phyloP scores from a whole-genome alignment of 92 coral and sea anemone species.

The Actinernus sp. region DNA sequence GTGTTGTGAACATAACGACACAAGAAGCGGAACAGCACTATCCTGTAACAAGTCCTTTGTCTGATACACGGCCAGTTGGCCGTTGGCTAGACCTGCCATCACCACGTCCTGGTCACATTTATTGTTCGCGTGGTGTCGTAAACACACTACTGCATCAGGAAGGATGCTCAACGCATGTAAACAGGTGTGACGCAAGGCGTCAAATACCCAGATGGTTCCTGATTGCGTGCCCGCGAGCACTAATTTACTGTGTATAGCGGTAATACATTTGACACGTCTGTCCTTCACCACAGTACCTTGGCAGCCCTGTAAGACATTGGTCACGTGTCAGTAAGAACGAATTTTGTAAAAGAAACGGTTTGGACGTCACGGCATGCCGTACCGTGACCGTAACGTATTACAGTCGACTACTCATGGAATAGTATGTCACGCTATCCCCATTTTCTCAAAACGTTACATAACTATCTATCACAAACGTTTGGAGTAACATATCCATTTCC shows the following conservation, averaged over 20 bases:
- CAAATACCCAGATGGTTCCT: conserved; percentile 90
- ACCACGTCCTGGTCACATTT: conserved; percentile 50
- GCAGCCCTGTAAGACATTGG: conserved; percentile 86
- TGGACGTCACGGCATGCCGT: too few species aligned
- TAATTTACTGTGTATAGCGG: conserved; percentile 77
- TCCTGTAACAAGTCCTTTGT: conserved; percentile 35
- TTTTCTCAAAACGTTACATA: too few species aligned
- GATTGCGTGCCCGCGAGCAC: conserved; percentile 95
- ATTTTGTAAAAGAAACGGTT: too few species aligned
- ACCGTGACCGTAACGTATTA: too few species aligned
- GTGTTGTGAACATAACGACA: conserved; percentile 21
- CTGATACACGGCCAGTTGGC: conserved; percentile 80
- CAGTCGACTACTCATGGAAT: too few species aligned
- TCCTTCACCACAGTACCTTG: conserved; percentile 85
- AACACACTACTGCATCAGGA: conserved; percentile 77
- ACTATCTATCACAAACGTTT: too few species aligned
- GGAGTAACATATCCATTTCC: too few species aligned
- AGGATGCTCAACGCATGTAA: conserved; percentile 60
- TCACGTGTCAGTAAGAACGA: too few species aligned
- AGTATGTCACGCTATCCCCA: too few species aligned
- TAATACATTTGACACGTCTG: conserved; percentile 83
- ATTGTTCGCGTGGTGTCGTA: conserved; percentile 61
- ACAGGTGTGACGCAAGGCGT: conserved; percentile 66
- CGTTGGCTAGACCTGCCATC: conserved; percentile 89
- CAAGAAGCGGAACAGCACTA: conserved; percentile 14